These are phyloP conservation scores for Anagrus nilaparvatae DNA, from an alignment of 1,140 invertebrate genomes.

Conservation along the genomic window DNA sequence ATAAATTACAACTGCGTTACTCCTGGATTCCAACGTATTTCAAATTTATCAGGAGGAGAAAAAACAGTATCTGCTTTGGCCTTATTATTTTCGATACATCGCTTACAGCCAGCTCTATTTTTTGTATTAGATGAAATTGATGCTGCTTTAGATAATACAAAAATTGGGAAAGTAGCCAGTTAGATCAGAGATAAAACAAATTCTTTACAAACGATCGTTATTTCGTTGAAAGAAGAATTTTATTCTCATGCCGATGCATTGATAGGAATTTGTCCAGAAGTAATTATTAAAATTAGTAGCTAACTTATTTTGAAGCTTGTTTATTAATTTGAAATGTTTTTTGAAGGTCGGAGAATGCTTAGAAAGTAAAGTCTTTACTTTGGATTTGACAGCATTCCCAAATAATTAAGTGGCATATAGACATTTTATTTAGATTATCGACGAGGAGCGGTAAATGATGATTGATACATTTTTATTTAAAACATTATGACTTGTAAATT, in stretches of 20 bases:
- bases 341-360: constrained; percentile 77
- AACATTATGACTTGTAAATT: too few relatives aligned
- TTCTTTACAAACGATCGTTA: constrained; percentile 94
- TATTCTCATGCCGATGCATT: constrained; percentile 96
- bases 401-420: too few relatives aligned
- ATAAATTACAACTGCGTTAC: constrained; percentile 99
- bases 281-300: constrained; percentile 47
- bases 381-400: constrained; percentile 62
- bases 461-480: too few relatives aligned
- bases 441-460: too few relatives aligned
- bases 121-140: constrained; percentile 99
- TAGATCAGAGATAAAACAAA: constrained; percentile 75
- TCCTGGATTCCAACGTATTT: constrained; percentile 98
- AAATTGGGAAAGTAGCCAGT: constrained; percentile 93
- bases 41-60: constrained; percentile 96
- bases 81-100: constrained; percentile 94
- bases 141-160: constrained; percentile 97
- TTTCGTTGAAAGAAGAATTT: constrained; percentile 99
- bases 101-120: constrained; percentile 96
- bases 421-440: too few relatives aligned
- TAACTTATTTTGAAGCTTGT: constrained; percentile 6
- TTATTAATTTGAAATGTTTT: constrained; percentile 17
- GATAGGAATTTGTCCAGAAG: constrained; percentile 95
- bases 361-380: constrained; percentile 77
- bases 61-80: constrained; percentile 97